Evolutionary conservation across 2,113 vertebrate species (phyloP).

Genomic region (Strigops habroptila): DNA sequence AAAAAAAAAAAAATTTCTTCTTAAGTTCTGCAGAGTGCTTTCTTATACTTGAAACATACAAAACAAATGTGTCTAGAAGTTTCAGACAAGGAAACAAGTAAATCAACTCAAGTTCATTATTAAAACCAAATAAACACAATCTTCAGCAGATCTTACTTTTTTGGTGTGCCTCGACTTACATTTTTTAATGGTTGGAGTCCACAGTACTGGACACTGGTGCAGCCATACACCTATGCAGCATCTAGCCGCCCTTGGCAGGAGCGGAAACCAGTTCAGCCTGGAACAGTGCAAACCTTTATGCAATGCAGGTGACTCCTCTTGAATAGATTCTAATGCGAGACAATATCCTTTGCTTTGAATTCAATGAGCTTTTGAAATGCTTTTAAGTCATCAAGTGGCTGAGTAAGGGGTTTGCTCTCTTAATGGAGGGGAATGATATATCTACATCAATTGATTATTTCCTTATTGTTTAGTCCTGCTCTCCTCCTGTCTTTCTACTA

Average conservation of each 20-base stretch:
- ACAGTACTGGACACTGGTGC: background rate
- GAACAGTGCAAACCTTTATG: background rate
- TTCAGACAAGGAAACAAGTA: background rate
- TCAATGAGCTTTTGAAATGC: background rate
- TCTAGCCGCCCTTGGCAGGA: background rate
- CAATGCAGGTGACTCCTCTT: background rate
- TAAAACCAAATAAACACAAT: background rate
- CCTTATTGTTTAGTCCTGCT: background rate
- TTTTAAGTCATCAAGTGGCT: background rate
- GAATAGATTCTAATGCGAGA: background rate
- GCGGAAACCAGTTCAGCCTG: background rate
- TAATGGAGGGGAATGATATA: background rate
- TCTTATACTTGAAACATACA: background rate
- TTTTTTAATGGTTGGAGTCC: background rate
- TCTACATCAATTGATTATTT: background rate
- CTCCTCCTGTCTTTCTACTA: background rate
- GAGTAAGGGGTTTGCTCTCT: background rate
- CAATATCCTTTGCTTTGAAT: background rate
- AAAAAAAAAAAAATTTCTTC: background rate
- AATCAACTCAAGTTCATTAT: background rate
- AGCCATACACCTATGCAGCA: rapidly evolving
- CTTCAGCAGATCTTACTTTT: background rate
- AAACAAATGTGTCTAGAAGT: background rate
- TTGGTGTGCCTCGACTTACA: background rate
- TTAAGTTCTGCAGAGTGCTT: background rate